Conservation (phyloP, 2,113 vertebrate genomes). For the Pipra filicauda region DNA sequence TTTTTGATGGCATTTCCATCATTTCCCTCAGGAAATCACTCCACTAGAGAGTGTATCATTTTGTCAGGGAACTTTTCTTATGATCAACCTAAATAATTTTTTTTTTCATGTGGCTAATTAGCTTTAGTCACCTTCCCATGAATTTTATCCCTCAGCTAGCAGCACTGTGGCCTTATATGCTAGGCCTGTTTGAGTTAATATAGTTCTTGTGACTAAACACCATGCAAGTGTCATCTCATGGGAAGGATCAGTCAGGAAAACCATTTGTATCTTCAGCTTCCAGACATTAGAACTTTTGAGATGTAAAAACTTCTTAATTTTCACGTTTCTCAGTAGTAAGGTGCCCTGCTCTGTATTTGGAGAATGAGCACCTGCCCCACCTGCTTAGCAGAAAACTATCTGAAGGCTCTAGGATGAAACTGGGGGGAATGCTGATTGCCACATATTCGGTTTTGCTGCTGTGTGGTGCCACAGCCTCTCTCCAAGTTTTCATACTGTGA, state of each 20-base stretch:
- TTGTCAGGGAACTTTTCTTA: not conserved
- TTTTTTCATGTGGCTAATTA: not conserved
- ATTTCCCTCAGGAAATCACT: conserved; percentile 13
- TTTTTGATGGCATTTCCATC: not conserved
- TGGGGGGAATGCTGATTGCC: not conserved
- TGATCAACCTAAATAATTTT: not conserved
- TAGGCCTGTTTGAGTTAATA: not conserved
- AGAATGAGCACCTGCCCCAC: not conserved
- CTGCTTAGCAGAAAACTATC: not conserved
- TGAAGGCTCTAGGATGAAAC: not conserved
- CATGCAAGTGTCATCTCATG: not conserved
- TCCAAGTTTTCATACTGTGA: not conserved
- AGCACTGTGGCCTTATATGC: not conserved
- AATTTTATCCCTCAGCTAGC: not conserved
- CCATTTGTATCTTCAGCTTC: not conserved
- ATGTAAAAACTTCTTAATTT: not conserved
- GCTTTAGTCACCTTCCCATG: not conserved
- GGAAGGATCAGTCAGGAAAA: not conserved
- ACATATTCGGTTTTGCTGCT: not conserved
- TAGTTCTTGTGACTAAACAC: not conserved
- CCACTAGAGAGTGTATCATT: not conserved
- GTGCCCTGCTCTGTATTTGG: not conserved
- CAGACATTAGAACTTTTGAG: not conserved
- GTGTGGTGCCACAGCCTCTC: not conserved
- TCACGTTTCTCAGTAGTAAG: not conserved